A percentile compares a stretch with the other conserved stretches of the same genome.
These are phyloP conservation scores for Anoplopoma fimbria DNA, from an alignment of 2,113 vertebrate species.

Conservation along the genomic window DNA sequence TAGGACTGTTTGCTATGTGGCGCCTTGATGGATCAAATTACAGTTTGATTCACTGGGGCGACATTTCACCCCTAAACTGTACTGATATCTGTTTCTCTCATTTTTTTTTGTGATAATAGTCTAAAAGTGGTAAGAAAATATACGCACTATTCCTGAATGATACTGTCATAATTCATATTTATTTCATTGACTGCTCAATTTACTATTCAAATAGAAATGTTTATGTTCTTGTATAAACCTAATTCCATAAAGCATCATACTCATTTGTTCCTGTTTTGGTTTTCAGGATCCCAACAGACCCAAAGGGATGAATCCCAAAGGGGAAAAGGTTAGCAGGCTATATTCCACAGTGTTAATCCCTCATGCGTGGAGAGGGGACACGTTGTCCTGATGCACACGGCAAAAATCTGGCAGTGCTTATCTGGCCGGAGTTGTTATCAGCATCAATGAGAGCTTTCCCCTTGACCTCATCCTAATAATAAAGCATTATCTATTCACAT, in stretches of 20 bases:
- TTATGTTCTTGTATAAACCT: background rate
- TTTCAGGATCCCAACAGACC: slow-evolving; percentile 58
- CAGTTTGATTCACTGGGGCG: background rate
- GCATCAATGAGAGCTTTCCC: slow-evolving; percentile 64
- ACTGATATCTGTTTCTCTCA: slow-evolving; percentile 26
- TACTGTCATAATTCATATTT: background rate
- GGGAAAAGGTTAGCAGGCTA: slow-evolving; percentile 76
- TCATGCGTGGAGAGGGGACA: slow-evolving; percentile 54
- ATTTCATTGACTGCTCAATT: background rate
- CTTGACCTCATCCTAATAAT: slow-evolving; percentile 79
- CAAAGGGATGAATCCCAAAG: slow-evolving; percentile 75
- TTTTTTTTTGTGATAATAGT: slow-evolving; percentile 19
- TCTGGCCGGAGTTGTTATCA: slow-evolving; percentile 71
- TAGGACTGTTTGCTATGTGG: slow-evolving; percentile 4
- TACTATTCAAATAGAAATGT: background rate
- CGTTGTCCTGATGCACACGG: slow-evolving; percentile 56
- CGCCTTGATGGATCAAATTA: slow-evolving; percentile 23
- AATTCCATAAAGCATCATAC: background rate
- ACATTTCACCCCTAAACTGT: slow-evolving; percentile 9
- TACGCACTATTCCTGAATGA: slow-evolving; percentile 11
- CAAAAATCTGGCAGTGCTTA: slow-evolving; percentile 58
- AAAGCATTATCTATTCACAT: slow-evolving; percentile 69
- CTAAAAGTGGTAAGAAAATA: slow-evolving; percentile 51
- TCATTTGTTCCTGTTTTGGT: slow-evolving; percentile 41
- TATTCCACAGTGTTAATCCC: slow-evolving; percentile 68